phyloP scores from a whole-genome alignment of 2,888 invertebrate species.

The Spilosoma lubricipeda region DNA sequence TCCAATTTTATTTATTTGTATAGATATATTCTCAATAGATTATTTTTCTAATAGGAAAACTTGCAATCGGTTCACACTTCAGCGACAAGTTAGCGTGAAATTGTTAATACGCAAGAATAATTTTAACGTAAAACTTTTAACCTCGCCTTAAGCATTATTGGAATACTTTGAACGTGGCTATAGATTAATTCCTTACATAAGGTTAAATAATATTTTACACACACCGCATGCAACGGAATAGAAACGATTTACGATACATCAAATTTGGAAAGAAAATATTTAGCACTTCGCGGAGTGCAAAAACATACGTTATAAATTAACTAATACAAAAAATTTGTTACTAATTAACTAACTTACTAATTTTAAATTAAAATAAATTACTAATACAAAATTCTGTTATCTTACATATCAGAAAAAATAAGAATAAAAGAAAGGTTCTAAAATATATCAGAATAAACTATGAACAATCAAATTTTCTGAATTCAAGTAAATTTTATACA shows the following conservation, averaged over 20 bases:
- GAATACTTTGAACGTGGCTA: background rate
- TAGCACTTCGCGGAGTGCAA: conserved; percentile 28
- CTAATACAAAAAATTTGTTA: no score
- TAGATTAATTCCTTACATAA: background rate
- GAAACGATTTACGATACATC: conserved; percentile 12
- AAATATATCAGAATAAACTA: background rate
- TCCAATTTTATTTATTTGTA: no score
- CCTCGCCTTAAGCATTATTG: background rate
- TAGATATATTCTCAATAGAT: no score
- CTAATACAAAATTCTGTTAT: background rate
- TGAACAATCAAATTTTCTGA: no score
- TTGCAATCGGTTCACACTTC: background rate
- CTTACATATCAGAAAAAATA: no score
- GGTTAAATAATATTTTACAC: background rate
- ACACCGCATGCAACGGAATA: conserved; percentile 18
- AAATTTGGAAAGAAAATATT: conserved; percentile 46
- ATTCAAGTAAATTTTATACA: no score
- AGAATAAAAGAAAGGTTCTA: background rate
- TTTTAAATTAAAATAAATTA: no score
- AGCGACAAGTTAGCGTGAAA: background rate
- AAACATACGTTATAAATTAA: conserved; percentile 2
- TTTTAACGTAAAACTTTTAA: background rate
- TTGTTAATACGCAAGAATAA: background rate
- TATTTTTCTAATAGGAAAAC: no score
- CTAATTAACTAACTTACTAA: no score